Evolutionary conservation across 2,888 invertebrate genomes (phyloP).

Genomic region (Dexiosoma caninum): DNA sequence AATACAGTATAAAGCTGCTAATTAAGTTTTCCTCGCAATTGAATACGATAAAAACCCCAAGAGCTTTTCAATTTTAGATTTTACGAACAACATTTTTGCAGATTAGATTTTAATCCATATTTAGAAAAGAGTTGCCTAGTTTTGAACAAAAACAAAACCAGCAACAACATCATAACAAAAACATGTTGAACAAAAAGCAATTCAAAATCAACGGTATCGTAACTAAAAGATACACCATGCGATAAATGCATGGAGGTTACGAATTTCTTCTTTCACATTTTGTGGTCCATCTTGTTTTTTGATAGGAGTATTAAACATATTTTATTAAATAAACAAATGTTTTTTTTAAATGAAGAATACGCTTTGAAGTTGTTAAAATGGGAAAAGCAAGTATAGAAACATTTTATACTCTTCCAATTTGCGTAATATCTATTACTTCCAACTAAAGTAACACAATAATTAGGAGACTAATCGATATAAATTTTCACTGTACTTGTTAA

Average conservation of each 20-base stretch:
- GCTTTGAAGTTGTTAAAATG: neutral
- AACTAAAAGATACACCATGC: neutral
- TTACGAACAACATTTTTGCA: neutral
- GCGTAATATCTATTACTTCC: no score
- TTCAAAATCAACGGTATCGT: neutral
- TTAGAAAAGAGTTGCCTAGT: neutral
- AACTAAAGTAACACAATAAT: no score
- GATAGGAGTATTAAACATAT: no score
- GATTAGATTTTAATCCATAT: neutral
- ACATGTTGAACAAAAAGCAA: neutral
- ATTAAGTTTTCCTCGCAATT: conserved; percentile 15
- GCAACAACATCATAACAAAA: neutral
- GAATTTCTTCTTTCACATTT: neutral
- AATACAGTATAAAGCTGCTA: neutral
- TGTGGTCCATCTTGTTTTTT: no score
- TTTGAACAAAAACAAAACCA: neutral
- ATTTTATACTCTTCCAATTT: no score
- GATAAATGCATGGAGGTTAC: neutral
- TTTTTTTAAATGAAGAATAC: neutral
- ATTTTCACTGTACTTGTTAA: no score
- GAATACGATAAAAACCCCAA: conserved; percentile 3
- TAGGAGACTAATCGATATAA: no score
- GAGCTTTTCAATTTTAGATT: neutral
- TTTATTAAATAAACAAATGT: no score
- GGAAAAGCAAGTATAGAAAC: no score